Base-by-base conservation (phyloP, 2,888 invertebrate genomes). In the Pachymerium ferrugineum region DNA sequence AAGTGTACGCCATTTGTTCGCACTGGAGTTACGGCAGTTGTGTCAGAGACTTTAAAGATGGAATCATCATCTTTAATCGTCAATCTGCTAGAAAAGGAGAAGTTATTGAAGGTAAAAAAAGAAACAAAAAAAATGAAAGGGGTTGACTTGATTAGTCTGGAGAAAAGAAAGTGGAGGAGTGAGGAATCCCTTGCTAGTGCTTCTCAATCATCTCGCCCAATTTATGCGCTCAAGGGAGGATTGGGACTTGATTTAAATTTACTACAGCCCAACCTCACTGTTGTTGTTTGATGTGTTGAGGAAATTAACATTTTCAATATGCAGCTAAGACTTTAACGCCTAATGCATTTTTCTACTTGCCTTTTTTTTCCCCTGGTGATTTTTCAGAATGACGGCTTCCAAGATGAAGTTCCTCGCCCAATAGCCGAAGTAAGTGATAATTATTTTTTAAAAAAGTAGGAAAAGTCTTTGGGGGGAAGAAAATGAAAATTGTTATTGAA, bases 1-100 rank as follows among this genome's bases (percentile, higher is more conserved):
- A 16, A 30, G 10, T 68, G 68, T 68, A 16, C 68, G 5, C 16
- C 28, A 25, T 76, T 77, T 8, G 70, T 76, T 3, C 71, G 78
- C 62, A 76, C 79, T 62, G 85, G 84, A 80, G 85, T 88, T 25
- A 82, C 87, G 70, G 79, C 81, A 28, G 84, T 86, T 74, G 79
- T 89, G 22, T 84, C 86, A 0, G 82, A 83, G 74, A 85, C 86
- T 19, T 29, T 68, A 29, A 31, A 68, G 16, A 68, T 12, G 10
- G 68, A 54, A 19, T 54, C 22, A 5, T 1, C 47, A 10, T 10
- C 47, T 54, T 54, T 54, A 54, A 54, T 54, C 16, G 19, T 6
- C 29, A 68, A 68, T 68, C 25, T 75, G 47, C 19, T 29, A 22
- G n/a, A n/a, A 16, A 42, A 67, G 14, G 70, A 38, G 10, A 0